Evolutionary conservation across 1,140 invertebrate genomes (phyloP), one percentile per base, ranked within the genome.

Genomic region (Theocolax elegans): DNA sequence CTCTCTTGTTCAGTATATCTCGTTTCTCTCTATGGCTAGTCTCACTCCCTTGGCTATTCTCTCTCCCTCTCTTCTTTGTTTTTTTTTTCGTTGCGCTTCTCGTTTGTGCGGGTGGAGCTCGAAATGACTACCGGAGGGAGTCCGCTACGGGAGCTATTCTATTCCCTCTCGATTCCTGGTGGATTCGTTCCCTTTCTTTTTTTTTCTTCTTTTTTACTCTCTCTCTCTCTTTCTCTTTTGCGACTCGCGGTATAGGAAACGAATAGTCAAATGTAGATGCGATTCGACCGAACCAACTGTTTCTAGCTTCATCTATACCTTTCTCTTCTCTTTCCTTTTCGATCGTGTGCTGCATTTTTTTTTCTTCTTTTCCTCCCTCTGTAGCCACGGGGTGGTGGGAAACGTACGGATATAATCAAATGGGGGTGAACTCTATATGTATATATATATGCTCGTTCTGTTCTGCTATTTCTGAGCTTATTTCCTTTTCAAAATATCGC

Each of bases 201-300:
- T 46, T 44, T n/a, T n/a, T 27, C 46, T 62, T 25, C 10, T 38
- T 64, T 62, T 62, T 46, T 62, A 10, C 42, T 17, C 17, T 29
- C 4, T n/a, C 27, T 12, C 59, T 10, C n/a, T 54, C 23, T 46
- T 44, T n/a, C 10, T 27, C 46, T 62, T 25, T 29, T 62, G 21
- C 31, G 10, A 35, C 31, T 21, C 64, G 40, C 25, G 25, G 25
- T 13, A n/a, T n/a, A 7, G 17, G 12, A 40, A 19, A 42, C 40
- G 51, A 66, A 40, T 6, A 7, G 51, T 56, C 51, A 31, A 56
- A 54, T 21, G 51, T 46, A 40, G 40, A 66, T 56, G 38, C 19
- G 40, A 54, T 40, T 60, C 3, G 13, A 53, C n/a, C n/a, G 27
- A 48, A 35, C 4, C 4, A 35, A 35, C 31, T 35, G 31, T 35